Evolutionary conservation across 2,113 vertebrate species (phyloP).

Genomic region (Oenanthe oenanthe): DNA sequence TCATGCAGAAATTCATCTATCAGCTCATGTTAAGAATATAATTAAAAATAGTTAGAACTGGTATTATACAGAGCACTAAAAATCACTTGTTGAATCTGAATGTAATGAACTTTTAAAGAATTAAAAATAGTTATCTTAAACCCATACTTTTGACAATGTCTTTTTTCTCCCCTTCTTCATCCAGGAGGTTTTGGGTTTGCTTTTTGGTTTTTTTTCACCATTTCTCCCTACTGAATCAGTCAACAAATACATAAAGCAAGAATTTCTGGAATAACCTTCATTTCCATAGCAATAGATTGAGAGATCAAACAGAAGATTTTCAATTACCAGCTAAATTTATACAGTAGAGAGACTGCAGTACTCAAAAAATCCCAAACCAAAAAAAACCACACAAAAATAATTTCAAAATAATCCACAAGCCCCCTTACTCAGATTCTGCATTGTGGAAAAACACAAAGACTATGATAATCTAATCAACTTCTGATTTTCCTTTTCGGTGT

Average conservation of each 20-base stretch:
- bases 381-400: neutral
- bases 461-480: neutral
- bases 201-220: neutral
- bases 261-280: slow-evolving; percentile 12
- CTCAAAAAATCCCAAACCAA: neutral
- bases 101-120: neutral
- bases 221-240: neutral
- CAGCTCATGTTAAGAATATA: neutral
- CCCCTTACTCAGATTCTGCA: neutral
- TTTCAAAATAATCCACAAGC: neutral
- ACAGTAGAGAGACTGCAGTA: neutral
- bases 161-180: accelerated
- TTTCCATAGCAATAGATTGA: slow-evolving; percentile 26
- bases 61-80: neutral
- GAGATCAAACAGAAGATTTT: slow-evolving; percentile 15
- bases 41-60: neutral
- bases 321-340: neutral
- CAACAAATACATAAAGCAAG: neutral
- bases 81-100: neutral
- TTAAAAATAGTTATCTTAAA: neutral
- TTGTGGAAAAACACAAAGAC: neutral
- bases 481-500: neutral
- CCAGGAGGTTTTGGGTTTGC: neutral
- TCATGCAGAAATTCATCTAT: neutral
- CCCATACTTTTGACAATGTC: accelerated